Conservation (phyloP, 1,140 invertebrate genomes). For the Drosophila virilis region DNA sequence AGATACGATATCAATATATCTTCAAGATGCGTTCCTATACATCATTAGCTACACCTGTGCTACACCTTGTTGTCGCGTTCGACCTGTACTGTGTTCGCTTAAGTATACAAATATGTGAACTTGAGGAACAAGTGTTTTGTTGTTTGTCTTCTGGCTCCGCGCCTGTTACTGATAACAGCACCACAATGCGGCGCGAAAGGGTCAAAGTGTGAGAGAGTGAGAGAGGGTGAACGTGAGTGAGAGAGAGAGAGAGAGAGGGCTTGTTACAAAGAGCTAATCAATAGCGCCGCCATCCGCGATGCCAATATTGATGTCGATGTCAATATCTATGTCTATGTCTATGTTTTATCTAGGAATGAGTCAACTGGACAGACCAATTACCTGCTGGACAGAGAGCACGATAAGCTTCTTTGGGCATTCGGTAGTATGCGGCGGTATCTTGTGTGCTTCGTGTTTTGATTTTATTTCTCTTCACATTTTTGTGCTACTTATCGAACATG, state of each 20-base stretch:
- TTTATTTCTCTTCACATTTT: neutral
- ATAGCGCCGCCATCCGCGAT: slow-evolving; percentile 26
- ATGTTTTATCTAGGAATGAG: slow-evolving; percentile 29
- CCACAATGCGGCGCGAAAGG: neutral
- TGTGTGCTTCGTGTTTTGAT: neutral
- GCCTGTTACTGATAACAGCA: slow-evolving; percentile 28
- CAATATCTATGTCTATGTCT: slow-evolving; percentile 7
- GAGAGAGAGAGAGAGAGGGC: neutral
- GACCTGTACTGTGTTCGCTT: slow-evolving; percentile 15
- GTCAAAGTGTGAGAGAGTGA: neutral
- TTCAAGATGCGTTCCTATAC: slow-evolving; percentile 21
- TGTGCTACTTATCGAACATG: neutral
- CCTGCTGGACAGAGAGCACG: slow-evolving; percentile 13
- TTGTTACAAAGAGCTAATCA: slow-evolving; percentile 12
- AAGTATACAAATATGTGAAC: slow-evolving; percentile 63
- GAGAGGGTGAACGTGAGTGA: neutral
- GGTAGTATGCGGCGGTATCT: slow-evolving; percentile 7
- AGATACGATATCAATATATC: slow-evolving; percentile 24
- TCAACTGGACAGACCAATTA: slow-evolving; percentile 36
- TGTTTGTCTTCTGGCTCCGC: slow-evolving; percentile 42
- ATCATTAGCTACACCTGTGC: slow-evolving; percentile 66
- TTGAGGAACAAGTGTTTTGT: slow-evolving; percentile 69
- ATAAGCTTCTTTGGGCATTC: slow-evolving; percentile 26
- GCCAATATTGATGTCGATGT: slow-evolving; percentile 5
- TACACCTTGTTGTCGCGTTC: slow-evolving; percentile 25